Evolutionary conservation across 35 echinoderm and acorn worm genomes (phyloP).

Genomic region (Apostichopus japonicus): DNA sequence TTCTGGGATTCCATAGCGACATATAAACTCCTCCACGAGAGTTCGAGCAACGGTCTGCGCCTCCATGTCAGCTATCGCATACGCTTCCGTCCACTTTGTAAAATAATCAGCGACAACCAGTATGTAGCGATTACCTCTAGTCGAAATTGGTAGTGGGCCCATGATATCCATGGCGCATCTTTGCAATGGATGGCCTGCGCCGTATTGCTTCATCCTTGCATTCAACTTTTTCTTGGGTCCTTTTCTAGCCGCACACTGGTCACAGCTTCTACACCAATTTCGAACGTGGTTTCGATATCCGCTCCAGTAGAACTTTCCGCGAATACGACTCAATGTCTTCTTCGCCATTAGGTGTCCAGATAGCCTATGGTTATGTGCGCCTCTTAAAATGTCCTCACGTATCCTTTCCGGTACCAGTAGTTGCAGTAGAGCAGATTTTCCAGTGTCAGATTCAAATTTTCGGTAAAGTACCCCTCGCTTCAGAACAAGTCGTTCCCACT

Average conservation of each 20-base stretch:
- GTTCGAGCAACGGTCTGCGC: constrained; percentile 62
- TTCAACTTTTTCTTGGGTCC: too few species aligned
- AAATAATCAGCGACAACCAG: too few species aligned
- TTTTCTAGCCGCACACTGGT: too few species aligned
- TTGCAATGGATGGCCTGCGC: too few species aligned
- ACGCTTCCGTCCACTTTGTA: neutral
- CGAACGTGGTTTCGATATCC: constrained; percentile 29
- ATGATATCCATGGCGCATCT: constrained; percentile 1
- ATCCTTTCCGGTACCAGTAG: neutral
- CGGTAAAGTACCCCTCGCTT: constrained; percentile 23
- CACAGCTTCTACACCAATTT: neutral
- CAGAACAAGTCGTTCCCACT: constrained; percentile 34
- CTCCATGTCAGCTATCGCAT: constrained; percentile 61
- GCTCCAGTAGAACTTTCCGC: constrained; percentile 54
- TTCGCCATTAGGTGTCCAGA: constrained; percentile 28
- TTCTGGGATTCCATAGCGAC: constrained; percentile 60
- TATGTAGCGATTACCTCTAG: constrained; percentile 36
- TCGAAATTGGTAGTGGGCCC: neutral
- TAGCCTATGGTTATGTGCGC: neutral
- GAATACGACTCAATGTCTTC: constrained; percentile 2
- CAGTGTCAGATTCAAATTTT: neutral
- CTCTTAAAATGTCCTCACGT: neutral
- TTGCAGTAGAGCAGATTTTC: neutral
- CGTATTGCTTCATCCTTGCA: too few species aligned
- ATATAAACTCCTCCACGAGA: constrained; percentile 67